A percentile compares a stretch with the other conserved stretches of the same genome.
Conservation (phyloP, 2,888 invertebrate species). For the Cerceris ruficornis region DNA sequence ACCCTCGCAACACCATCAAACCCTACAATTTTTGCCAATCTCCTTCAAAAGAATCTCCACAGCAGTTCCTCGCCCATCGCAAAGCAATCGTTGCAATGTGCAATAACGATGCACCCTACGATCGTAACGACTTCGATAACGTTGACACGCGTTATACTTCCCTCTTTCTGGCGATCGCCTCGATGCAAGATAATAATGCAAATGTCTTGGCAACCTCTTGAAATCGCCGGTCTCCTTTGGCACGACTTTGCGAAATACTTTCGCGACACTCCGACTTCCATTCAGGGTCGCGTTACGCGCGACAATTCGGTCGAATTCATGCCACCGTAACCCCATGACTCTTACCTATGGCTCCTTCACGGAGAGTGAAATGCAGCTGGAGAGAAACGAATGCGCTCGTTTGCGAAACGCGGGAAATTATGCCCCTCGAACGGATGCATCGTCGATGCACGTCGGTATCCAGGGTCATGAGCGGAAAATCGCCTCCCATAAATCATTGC, state of each 20-base stretch:
- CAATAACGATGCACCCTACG: too few species aligned
- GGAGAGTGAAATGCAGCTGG: slow-evolving; percentile 2
- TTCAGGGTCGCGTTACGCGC: slow-evolving; percentile 48
- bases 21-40: too few species aligned
- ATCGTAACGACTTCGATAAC: background rate
- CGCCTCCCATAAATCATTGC: slow-evolving; percentile 27
- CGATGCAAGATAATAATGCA: slow-evolving; percentile 12
- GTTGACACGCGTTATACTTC: background rate
- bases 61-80: too few species aligned
- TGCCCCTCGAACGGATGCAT: slow-evolving; percentile 8
- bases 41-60: too few species aligned
- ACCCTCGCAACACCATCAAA: too few species aligned
- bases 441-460: slow-evolving; percentile 21
- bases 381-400: slow-evolving; percentile 32
- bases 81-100: too few species aligned
- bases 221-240: slow-evolving; percentile 45
- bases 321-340: slow-evolving; percentile 40
- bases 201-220: slow-evolving; percentile 48
- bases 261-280: slow-evolving; percentile 16
- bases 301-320: slow-evolving; percentile 52
- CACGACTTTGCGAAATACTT: slow-evolving; percentile 19
- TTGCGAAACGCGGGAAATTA: slow-evolving; percentile 36
- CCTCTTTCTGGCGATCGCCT: too few species aligned
- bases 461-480: slow-evolving; percentile 11
- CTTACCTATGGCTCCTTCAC: slow-evolving; percentile 27